Base-by-base conservation (phyloP, 2,888 invertebrate genomes). In the Nymphalis polychloros region DNA sequence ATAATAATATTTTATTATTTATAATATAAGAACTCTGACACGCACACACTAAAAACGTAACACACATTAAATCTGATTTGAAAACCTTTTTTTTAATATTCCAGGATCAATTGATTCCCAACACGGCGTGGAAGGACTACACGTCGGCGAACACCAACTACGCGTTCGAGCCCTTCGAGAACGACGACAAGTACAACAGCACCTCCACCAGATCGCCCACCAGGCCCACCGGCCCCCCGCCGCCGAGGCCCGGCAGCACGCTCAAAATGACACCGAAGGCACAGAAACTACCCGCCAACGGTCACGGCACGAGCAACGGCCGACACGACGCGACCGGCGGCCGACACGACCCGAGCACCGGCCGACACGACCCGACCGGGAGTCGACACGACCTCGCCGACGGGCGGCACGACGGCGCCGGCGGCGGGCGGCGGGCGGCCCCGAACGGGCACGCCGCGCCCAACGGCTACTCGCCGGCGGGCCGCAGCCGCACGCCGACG, bases 71-170 rank as follows among this genome's bases (percentile, higher is more conserved):
- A 8, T 41, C 1, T 0, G 10, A 8, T 41, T 13, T 3, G 41
- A 23, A 6, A 27, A 23, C 1, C 1, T 19, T 8, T 19, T 52
- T 23, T 23, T 23, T 23, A 52, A 27, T 13, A 63, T 76, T 73
- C 0, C 93, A 97, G 97, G 97, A 97, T 78, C 96, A 96, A 77
- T 89, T 97, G 60, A 96, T 97, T 76, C 96, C 96, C 27, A 96
- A 95, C 84, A 95, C 96, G 20, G 97, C 97, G 0, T 98, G 98
- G 97, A 97, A 97, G 83, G 97, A 97, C 82, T 97, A 97, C 84
- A 95, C 96, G 0, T 93, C 95, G 1, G 94, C 95, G 1, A 97
- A 96, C 86, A 97, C 97, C 0, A 98, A 97, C 88, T 97, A 97
- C 87, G 97, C 97, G 0, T 98, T 97, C 87, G 97, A 98, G 79